These are phyloP conservation scores for Liasis olivaceus DNA, from an alignment of 2,797 vertebrate genomes.

Conservation along the genomic window DNA sequence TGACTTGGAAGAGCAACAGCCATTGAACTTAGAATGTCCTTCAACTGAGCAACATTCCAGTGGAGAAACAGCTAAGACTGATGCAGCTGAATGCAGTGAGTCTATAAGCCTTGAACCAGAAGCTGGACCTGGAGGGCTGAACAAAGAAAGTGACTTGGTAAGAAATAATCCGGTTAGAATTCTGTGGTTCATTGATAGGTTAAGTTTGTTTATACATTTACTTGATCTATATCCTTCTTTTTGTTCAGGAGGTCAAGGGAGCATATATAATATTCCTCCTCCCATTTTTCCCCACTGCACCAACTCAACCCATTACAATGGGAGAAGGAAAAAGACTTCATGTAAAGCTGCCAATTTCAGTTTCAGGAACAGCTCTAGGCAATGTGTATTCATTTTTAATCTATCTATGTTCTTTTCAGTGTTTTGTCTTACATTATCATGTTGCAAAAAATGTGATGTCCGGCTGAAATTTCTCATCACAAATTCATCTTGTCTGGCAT, in stretches of 20 bases:
- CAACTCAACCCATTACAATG: background rate
- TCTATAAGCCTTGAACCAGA: constrained; percentile 86
- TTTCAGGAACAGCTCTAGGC: background rate
- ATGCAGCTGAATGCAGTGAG: constrained; percentile 79
- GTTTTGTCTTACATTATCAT: no score
- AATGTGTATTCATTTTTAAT: background rate
- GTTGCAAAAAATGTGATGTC: no score
- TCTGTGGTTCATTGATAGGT: background rate
- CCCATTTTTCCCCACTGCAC: background rate
- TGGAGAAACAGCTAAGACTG: constrained; percentile 37
- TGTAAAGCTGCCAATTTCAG: background rate
- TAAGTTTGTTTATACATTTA: background rate
- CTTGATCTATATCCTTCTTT: background rate
- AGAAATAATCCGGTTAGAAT: constrained; percentile 31
- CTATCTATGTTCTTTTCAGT: background rate
- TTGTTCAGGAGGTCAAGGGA: background rate
- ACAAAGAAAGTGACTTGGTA: constrained; percentile 66
- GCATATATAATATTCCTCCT: background rate
- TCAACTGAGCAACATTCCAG: constrained; percentile 45
- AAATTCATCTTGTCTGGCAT: no score
- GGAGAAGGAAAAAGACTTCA: background rate
- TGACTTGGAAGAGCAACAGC: constrained; percentile 11
- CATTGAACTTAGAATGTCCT: constrained; percentile 10
- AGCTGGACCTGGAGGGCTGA: constrained; percentile 56
- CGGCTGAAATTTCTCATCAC: no score